These are phyloP conservation scores for Apotomis turbidana DNA, from an alignment of 2,888 invertebrate genomes.

Conservation along the genomic window DNA sequence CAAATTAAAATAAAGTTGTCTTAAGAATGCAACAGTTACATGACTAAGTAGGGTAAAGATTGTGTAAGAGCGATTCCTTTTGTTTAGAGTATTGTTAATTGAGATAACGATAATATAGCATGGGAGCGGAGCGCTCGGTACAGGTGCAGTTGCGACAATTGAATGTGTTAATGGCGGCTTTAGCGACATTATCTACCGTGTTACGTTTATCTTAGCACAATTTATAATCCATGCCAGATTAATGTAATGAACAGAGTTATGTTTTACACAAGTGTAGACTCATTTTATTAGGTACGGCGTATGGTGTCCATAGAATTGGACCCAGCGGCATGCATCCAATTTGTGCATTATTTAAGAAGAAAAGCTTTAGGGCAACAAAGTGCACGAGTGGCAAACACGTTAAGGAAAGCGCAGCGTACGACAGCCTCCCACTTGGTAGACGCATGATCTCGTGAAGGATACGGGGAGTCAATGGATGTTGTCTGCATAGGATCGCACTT, in stretches of 20 bases:
- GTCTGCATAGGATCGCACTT: too few relatives aligned
- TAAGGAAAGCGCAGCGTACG: too few relatives aligned
- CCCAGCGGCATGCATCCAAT: too few relatives aligned
- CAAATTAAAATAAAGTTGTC: background rate
- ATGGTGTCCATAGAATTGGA: too few relatives aligned
- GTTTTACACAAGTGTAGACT: background rate
- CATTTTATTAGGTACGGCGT: too few relatives aligned
- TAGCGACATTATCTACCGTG: background rate
- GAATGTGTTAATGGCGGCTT: background rate
- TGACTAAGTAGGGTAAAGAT: background rate
- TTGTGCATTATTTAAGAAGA: too few relatives aligned
- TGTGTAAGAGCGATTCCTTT: conserved; percentile 17
- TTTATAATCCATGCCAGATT: background rate
- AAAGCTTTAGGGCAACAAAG: too few relatives aligned
- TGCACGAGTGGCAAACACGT: too few relatives aligned
- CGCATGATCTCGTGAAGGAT: too few relatives aligned
- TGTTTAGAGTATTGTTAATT: conserved; percentile 4
- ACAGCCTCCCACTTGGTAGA: too few relatives aligned
- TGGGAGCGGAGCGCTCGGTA: background rate
- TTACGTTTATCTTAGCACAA: background rate
- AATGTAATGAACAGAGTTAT: background rate
- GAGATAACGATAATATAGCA: background rate
- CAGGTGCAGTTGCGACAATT: conserved; percentile 1
- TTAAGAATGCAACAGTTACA: background rate
- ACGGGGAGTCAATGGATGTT: too few relatives aligned